Evolutionary conservation across 2,113 vertebrate species (phyloP).

Genomic region (Notarius lentiginosus): DNA sequence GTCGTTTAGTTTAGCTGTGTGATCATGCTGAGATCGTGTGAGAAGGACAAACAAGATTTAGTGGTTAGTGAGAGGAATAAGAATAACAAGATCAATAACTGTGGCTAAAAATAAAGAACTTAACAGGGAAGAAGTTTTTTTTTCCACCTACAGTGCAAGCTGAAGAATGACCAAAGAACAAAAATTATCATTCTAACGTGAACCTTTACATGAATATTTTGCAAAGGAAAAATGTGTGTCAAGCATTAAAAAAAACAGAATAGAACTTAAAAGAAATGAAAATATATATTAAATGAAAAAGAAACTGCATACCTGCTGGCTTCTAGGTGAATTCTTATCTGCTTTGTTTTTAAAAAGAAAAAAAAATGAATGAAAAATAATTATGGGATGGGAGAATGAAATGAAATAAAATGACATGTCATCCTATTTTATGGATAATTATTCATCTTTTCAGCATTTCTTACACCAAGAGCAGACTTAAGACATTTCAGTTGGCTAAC

Average conservation of each 20-base stretch:
- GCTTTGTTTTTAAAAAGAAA: constrained; percentile 46
- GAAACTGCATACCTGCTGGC: constrained; percentile 75
- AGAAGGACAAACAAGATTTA: constrained; percentile 68
- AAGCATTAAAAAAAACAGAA: neutral
- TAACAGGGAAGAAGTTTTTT: neutral
- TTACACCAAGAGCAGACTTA: neutral
- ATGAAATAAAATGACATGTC: constrained; percentile 9
- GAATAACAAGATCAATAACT: neutral
- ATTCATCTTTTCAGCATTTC: neutral
- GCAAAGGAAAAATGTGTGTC: neutral
- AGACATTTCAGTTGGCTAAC: neutral
- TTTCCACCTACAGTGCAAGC: neutral
- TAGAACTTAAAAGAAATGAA: neutral
- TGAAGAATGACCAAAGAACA: neutral
- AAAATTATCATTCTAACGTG: neutral
- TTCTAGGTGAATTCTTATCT: constrained; percentile 75
- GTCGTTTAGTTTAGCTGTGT: constrained; percentile 92
- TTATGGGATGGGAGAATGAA: constrained; percentile 16
- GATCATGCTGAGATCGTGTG: constrained; percentile 90
- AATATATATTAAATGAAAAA: neutral
- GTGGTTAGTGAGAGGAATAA: constrained; percentile 37
- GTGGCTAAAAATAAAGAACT: neutral
- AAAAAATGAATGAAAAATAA: constrained; percentile 24
- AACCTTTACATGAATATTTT: neutral
- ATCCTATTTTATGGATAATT: neutral